phyloP scores from a whole-genome alignment of 2,888 invertebrate species.

The Yponomeuta cagnagella region DNA sequence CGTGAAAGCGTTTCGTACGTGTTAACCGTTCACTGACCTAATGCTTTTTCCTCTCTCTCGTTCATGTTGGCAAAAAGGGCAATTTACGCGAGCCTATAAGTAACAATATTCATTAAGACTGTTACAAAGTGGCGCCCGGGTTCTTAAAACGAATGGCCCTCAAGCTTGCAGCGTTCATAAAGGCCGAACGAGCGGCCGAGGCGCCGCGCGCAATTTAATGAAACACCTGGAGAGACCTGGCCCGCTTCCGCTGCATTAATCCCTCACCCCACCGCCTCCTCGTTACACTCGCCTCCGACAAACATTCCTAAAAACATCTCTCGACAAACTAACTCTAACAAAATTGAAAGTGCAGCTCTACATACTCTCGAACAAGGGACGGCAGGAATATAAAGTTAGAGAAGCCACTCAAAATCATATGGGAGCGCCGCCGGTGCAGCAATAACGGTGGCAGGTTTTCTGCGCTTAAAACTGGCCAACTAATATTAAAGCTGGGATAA shows the following conservation, averaged over 20 bases:
- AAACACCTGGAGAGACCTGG: slow-evolving; percentile 73
- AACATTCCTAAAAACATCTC: neutral
- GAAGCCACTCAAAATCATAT: slow-evolving; percentile 2
- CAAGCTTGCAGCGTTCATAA: slow-evolving; percentile 72
- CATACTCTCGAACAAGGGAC: neutral
- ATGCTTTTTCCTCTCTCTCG: slow-evolving; percentile 41
- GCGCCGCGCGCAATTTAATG: slow-evolving; percentile 70
- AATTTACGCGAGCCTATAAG: slow-evolving; percentile 73
- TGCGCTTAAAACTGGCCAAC: slow-evolving; percentile 34
- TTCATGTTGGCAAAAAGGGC: slow-evolving; percentile 63
- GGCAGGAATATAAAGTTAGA: slow-evolving; percentile 2
- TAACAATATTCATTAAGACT: slow-evolving; percentile 74
- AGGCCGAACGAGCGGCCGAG: slow-evolving; percentile 65
- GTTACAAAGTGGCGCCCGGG: slow-evolving; percentile 73
- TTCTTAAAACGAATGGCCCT: slow-evolving; percentile 75
- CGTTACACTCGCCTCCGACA: slow-evolving; percentile 6
- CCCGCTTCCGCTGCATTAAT: slow-evolving; percentile 71
- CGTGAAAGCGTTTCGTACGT: slow-evolving; percentile 25
- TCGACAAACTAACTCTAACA: neutral
- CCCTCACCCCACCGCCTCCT: slow-evolving; percentile 36
- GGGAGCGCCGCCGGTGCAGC: neutral
- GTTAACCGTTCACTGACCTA: slow-evolving; percentile 47
- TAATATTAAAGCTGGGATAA: slow-evolving; percentile 55
- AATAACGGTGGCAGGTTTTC: slow-evolving; percentile 21
- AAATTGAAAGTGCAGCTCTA: slow-evolving; percentile 5